Evolutionary conservation across 2,797 vertebrate genomes (phyloP).

Genomic region (Halcyon chelicuti): DNA sequence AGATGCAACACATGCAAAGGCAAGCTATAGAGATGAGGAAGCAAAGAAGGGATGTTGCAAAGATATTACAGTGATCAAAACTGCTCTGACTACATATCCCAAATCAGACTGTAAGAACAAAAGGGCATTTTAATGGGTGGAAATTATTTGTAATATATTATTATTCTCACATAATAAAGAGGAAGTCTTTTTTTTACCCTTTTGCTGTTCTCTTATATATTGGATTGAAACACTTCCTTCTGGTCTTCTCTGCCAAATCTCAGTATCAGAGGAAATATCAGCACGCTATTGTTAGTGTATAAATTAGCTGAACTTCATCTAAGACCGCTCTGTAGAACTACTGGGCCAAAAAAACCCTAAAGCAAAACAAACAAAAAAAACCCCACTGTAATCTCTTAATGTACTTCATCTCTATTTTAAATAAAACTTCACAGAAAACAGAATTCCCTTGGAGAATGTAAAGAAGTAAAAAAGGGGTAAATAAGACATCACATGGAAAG

Average conservation of each 20-base stretch:
- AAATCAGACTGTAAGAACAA: slow-evolving; percentile 8
- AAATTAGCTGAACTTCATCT: slow-evolving; percentile 59
- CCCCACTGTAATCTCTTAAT: neutral
- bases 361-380: too few relatives aligned
- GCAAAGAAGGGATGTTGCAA: neutral
- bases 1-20: neutral
- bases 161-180: slow-evolving; percentile 44
- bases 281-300: slow-evolving; percentile 52
- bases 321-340: neutral
- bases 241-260: slow-evolving; percentile 54
- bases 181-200: slow-evolving; percentile 23
- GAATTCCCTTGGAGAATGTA: neutral
- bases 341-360: neutral
- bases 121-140: slow-evolving; percentile 43
- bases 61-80: neutral
- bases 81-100: neutral
- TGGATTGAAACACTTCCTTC: slow-evolving; percentile 65
- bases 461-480: neutral
- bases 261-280: slow-evolving; percentile 65
- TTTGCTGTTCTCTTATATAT: slow-evolving; percentile 43
- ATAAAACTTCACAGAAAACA: neutral
- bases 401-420: neutral
- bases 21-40: neutral
- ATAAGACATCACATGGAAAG: neutral
- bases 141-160: slow-evolving; percentile 58